phyloP scores from a whole-genome alignment of 2,888 invertebrate species.

The Thymelicus sylvestris region DNA sequence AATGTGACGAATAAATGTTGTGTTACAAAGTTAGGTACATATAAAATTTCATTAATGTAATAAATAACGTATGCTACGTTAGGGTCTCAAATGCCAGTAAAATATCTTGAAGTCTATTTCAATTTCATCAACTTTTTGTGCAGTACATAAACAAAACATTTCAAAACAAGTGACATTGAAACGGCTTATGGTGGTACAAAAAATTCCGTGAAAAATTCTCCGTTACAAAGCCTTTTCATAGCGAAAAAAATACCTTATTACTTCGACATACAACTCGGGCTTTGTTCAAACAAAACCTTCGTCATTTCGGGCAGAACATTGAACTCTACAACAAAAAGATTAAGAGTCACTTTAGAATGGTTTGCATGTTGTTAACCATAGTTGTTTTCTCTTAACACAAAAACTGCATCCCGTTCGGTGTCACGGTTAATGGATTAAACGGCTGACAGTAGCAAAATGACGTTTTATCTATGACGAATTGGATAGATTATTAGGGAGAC shows the following conservation, averaged over 20 bases:
- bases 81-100: neutral
- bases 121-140: neutral
- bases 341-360: slow-evolving; percentile 9
- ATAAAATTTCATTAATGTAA: neutral
- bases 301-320: neutral
- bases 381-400: slow-evolving; percentile 40
- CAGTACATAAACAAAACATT: slow-evolving; percentile 22
- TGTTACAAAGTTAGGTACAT: too few relatives aligned
- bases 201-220: slow-evolving; percentile 28
- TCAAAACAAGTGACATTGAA: slow-evolving; percentile 26
- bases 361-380: slow-evolving; percentile 8
- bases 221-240: slow-evolving; percentile 13
- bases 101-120: neutral
- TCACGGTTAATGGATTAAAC: slow-evolving; percentile 51
- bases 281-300: slow-evolving; percentile 30
- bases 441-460: slow-evolving; percentile 52
- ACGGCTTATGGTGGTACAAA: slow-evolving; percentile 14
- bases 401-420: slow-evolving; percentile 51
- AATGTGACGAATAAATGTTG: too few relatives aligned
- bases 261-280: slow-evolving; percentile 22
- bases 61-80: neutral
- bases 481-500: slow-evolving; percentile 48
- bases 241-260: slow-evolving; percentile 32
- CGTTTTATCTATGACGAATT: slow-evolving; percentile 58
- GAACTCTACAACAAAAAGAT: slow-evolving; percentile 12